Conservation (phyloP, 2,113 vertebrate genomes). For the Cnemophilus loriae region DNA sequence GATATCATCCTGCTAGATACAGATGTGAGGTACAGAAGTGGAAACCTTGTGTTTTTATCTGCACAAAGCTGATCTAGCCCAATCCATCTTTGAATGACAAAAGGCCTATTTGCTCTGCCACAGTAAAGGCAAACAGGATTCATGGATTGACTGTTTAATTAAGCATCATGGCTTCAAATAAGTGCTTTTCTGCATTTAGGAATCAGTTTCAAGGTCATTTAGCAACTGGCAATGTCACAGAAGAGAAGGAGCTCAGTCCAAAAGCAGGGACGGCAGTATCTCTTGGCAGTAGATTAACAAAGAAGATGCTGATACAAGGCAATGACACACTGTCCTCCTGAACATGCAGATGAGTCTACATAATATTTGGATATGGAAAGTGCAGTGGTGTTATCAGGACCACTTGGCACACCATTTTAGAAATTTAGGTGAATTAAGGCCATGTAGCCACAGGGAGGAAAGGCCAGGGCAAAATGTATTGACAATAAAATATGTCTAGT, state of each 20-base stretch:
- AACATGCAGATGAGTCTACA: not conserved
- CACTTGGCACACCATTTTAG: not conserved
- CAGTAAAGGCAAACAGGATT: not conserved
- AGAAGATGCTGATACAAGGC: not conserved
- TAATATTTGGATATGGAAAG: not conserved
- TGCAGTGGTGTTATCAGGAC: not conserved
- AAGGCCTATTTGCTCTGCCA: not conserved
- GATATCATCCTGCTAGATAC: not conserved
- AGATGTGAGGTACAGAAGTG: not conserved
- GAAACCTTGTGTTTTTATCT: not conserved
- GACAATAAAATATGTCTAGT: not conserved
- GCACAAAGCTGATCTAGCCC: not conserved
- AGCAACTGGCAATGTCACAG: not conserved
- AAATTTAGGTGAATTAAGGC: not conserved
- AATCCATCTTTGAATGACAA: not conserved
- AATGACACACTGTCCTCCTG: not conserved
- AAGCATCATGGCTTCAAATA: not conserved
- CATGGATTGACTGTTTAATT: not conserved
- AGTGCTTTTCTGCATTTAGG: not conserved
- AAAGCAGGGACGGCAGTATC: not conserved
- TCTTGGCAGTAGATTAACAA: not conserved
- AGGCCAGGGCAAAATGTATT: not conserved
- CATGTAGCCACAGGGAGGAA: not conserved
- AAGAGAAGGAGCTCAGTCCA: not conserved
- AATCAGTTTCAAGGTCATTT: conserved; percentile 2